phyloP scores from a whole-genome alignment of 2,113 vertebrate species.

The Crotalus helleri region DNA sequence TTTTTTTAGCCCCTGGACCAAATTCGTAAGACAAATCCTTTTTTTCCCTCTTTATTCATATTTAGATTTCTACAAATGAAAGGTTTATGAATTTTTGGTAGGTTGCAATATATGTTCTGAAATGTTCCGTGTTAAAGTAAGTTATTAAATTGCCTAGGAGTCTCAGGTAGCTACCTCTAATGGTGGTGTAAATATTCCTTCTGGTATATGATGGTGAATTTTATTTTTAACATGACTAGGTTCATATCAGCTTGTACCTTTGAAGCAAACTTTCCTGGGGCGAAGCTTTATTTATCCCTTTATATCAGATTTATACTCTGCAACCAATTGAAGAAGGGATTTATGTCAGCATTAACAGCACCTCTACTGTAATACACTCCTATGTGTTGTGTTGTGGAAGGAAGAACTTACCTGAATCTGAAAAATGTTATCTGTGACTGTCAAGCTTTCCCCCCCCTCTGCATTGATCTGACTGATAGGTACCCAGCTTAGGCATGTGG shows the following conservation, averaged over 20 bases:
- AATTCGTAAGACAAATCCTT: not conserved
- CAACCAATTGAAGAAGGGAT: too few relatives aligned
- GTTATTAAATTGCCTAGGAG: not conserved
- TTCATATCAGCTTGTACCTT: not conserved
- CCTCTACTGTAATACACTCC: not conserved
- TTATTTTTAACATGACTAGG: not conserved
- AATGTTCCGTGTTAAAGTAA: not conserved
- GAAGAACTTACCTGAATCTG: not conserved
- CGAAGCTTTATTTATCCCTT: not conserved
- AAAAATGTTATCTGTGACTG: not conserved
- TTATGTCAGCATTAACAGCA: not conserved
- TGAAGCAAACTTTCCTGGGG: not conserved
- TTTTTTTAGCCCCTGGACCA: not conserved
- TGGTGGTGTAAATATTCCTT: not conserved
- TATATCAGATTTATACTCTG: not conserved
- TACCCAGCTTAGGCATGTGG: not conserved
- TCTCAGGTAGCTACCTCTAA: not conserved
- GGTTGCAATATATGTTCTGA: not conserved
- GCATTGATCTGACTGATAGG: not conserved
- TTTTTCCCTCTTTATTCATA: not conserved
- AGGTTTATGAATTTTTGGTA: not conserved
- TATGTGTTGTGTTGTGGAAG: not conserved
- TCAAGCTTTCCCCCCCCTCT: rapidly evolving
- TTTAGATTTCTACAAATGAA: not conserved
- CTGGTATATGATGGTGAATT: not conserved